These are phyloP conservation scores for Papilio polyxenes DNA, from an alignment of 1,140 invertebrate species.

Conservation along the genomic window DNA sequence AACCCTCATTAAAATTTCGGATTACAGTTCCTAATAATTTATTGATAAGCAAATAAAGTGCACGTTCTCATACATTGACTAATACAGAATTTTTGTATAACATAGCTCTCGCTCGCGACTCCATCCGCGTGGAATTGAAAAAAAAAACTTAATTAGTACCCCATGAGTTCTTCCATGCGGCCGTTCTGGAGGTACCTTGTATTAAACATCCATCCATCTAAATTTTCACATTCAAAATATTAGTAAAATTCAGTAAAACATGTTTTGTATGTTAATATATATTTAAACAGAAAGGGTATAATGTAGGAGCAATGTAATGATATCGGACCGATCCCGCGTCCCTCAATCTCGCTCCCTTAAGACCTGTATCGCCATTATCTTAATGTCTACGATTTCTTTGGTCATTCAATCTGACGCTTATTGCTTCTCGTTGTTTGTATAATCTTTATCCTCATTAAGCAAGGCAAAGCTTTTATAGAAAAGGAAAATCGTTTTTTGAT, in stretches of 20 bases:
- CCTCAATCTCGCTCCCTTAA: slow-evolving; percentile 46
- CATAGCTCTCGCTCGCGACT: too few relatives aligned
- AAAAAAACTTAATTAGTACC: too few relatives aligned
- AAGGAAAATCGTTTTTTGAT: not conserved
- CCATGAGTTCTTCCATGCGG: too few relatives aligned
- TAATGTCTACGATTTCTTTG: slow-evolving; percentile 25
- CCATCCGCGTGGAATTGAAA: too few relatives aligned
- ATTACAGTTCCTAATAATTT: not conserved
- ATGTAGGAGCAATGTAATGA: slow-evolving; percentile 47
- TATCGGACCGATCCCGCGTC: slow-evolving; percentile 44
- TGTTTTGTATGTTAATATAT: slow-evolving; percentile 38
- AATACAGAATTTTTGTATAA: too few relatives aligned
- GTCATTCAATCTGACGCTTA: slow-evolving; percentile 11
- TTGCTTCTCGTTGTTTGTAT: slow-evolving; percentile 20
- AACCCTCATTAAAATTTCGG: not conserved
- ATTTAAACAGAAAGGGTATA: slow-evolving; percentile 43
- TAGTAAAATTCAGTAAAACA: not conserved
- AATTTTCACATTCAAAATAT: too few relatives aligned
- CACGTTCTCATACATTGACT: too few relatives aligned
- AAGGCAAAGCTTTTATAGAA: not conserved
- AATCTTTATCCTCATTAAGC: slow-evolving; percentile 18
- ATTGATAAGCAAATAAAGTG: not conserved
- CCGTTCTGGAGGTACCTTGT: too few relatives aligned
- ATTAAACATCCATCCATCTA: too few relatives aligned
- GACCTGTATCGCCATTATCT: slow-evolving; percentile 40